Base-by-base conservation (phyloP, 2,113 vertebrate genomes). In the Gasterosteus nipponicus region DNA sequence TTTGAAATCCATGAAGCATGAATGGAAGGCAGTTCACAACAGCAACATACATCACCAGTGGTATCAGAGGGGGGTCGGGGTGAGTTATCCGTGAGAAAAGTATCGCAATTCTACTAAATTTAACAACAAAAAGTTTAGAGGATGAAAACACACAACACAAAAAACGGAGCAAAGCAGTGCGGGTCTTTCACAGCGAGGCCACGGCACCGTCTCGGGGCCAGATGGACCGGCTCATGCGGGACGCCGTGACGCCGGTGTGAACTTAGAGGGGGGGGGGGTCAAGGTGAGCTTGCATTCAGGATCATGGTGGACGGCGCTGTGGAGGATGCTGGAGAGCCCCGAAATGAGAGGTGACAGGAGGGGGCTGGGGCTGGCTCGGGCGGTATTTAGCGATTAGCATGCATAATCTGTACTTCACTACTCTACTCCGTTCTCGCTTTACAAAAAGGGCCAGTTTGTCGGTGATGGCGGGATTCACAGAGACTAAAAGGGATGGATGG, bases 221-320 rank as follows among this genome's bases (percentile, higher is more conserved):
- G 74, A 73, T 63, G 63, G 67, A 58, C 26, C 4, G 38, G 74
- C 60, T 91, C 91, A 89, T 92, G 89, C 91, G 85, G 60, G 71
- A 86, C 51, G 78, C 73, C 14, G 22, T 35, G 57, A 83, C n/a
- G 73, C 31, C 82, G 15, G 51, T 60, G 42, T 57, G 44, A 68
- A 5, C 51, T 54, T 0, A 26, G 22, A 26, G 22, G 22, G 22
- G 22, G 22, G 22, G 11, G 54, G 10, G 65, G 46, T 71, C 56
- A 69, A 46, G 65, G 19, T 6, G 75, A 72, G 38, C 57, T 47
- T 73, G 70, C 75, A 81, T 82, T 90, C 74, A 26, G 69, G 78
- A 33, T 71, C 31, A 44, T 49, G 10, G 75, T 47, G 61, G 60
- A 63, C 19, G 42, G 79, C 5, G 66, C 49, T 60, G 41, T 49